A percentile compares a stretch with the other conserved stretches of the same genome.
Conservation (phyloP, 92 coral and sea anemone genomes). For the Porites evermanni region DNA sequence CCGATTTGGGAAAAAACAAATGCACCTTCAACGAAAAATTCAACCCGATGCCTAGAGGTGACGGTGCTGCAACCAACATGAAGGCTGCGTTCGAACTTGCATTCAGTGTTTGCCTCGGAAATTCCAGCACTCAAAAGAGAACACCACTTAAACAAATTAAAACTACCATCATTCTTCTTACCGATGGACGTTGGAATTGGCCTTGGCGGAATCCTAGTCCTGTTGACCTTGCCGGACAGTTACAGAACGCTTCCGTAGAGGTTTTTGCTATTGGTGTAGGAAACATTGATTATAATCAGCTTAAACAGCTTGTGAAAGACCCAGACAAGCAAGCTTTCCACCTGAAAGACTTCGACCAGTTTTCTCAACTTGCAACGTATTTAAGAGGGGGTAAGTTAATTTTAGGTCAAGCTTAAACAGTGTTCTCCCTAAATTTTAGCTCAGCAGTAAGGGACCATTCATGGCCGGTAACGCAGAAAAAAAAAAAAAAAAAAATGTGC, state of each 20-base stretch:
- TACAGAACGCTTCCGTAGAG: constrained; percentile 42
- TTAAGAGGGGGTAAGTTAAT: constrained; percentile 78
- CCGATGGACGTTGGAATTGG: constrained; percentile 81
- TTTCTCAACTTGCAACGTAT: constrained; percentile 76
- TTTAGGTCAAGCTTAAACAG: not conserved
- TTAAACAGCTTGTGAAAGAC: constrained; percentile 8
- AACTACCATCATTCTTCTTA: constrained; percentile 72
- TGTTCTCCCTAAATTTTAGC: too few species aligned
- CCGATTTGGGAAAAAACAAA: constrained; percentile 49
- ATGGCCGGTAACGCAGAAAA: too few species aligned
- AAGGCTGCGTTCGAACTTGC: constrained; percentile 66
- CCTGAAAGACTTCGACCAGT: constrained; percentile 61
- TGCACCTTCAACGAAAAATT: constrained; percentile 79
- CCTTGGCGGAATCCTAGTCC: constrained; percentile 55
- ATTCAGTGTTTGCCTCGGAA: constrained; percentile 46
- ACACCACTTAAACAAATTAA: constrained; percentile 25
- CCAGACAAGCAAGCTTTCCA: constrained; percentile 66
- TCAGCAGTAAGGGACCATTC: too few species aligned
- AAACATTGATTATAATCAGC: constrained; percentile 24
- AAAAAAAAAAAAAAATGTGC: not conserved
- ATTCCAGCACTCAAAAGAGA: constrained; percentile 41
- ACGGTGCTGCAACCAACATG: constrained; percentile 68
- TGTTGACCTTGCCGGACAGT: constrained; percentile 27
- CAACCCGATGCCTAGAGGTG: constrained; percentile 14
- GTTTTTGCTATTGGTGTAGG: constrained; percentile 84